Base-by-base conservation (phyloP, 2,888 invertebrate genomes). In the Stenodera caucasica region DNA sequence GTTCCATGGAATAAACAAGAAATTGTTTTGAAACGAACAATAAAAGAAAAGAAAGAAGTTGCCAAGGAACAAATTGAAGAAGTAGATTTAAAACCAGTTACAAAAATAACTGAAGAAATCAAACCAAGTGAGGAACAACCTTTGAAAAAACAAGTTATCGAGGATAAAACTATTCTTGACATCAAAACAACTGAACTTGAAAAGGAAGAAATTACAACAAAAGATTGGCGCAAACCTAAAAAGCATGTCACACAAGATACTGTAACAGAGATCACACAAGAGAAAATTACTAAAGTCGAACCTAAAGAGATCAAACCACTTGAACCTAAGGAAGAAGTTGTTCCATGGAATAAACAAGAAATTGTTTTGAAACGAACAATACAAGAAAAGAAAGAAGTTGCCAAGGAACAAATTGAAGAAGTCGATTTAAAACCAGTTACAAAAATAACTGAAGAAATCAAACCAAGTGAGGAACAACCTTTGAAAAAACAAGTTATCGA, bases 311-410 rank as follows among this genome's bases (percentile, higher is more conserved):
- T 18, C 15, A 40, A 53, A 40, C 40, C n/a, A 9, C 23, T 2
- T 37, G 15, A 30, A 30, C 4, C 29, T 12, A n/a, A 6, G 8
- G 61, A 64, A 61, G 64, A 58, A 1, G 18, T 6, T 30, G 49
- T 63, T 64, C 84, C 85, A n/a, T 86, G 86, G 86, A 90, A 85
- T 11, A 85, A 89, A 72, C 87, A 90, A 78, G 82, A 83, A 60
- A 81, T 85, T 21, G 78, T 74, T 35, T 71, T 86, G 14, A 86
- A 84, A 65, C 79, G 75, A 63, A 73, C 81, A 2, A 76, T 72
- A 57, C 70, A 69, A 15, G 75, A 81, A 62, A 80, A 78, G 67
- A 78, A 79, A 64, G 83, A 85, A 56, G 82, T 85, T 66, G 84
- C 84, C 67, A 57, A 50, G 30, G 57, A 51, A 30, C 14, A 50